Conservation (phyloP, 2,888 invertebrate species). For the Ectemnius continuus region DNA sequence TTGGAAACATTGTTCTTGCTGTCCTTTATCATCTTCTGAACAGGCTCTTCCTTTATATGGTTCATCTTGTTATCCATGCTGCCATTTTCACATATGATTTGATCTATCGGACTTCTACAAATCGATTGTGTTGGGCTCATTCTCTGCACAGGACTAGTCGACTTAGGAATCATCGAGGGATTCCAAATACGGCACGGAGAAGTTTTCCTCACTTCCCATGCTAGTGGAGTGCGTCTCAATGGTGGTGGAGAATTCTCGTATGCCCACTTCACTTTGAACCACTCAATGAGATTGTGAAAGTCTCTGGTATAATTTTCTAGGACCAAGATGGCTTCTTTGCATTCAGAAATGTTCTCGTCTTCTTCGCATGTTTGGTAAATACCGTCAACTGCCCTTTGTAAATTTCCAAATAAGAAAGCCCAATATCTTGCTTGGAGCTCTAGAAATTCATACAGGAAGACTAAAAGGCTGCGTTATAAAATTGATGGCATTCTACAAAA, state of each 20-base stretch:
- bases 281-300: slow-evolving; percentile 95
- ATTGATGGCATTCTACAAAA: too few species aligned
- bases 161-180: slow-evolving; percentile 66
- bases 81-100: slow-evolving; percentile 75
- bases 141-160: slow-evolving; percentile 77
- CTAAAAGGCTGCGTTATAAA: slow-evolving; percentile 10
- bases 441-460: slow-evolving; percentile 29
- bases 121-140: slow-evolving; percentile 67
- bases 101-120: slow-evolving; percentile 74
- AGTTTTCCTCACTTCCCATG: slow-evolving; percentile 97
- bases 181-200: slow-evolving; percentile 78
- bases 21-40: slow-evolving; percentile 76
- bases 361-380: slow-evolving; percentile 97
- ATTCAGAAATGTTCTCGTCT: slow-evolving; percentile 95
- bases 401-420: slow-evolving; percentile 96
- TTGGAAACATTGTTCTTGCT: slow-evolving; percentile 67
- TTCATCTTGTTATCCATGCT: slow-evolving; percentile 53
- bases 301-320: slow-evolving; percentile 96
- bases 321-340: slow-evolving; percentile 97
- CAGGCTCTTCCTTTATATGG: slow-evolving; percentile 59
- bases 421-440: slow-evolving; percentile 95
- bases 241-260: slow-evolving; percentile 93
- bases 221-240: slow-evolving; percentile 91
- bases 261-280: slow-evolving; percentile 95
- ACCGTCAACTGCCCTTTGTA: slow-evolving; percentile 95